Evolutionary conservation across 2,888 invertebrate species (phyloP), one percentile per base, ranked within the genome.

Genomic region (Molorchus minor): DNA sequence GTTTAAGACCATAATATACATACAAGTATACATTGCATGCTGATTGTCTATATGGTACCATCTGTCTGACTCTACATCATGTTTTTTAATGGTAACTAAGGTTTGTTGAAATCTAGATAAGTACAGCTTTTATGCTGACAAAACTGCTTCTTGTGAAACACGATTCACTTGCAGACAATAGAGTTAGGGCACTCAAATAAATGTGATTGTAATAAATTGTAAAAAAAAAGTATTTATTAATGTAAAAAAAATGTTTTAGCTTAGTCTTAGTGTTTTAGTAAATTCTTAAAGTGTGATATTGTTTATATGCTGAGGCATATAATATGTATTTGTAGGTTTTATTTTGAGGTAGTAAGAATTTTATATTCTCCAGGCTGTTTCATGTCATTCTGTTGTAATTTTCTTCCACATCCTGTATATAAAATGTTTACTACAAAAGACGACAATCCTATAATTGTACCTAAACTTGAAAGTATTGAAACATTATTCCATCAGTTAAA

Each of bases 371-470:
- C 15, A 21, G 25, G 25, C 13, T 40, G 40, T 5, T 25, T 25
- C n/a, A 25, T 25, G 3, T 25, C 25, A 8, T 8, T 25, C 4
- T 25, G 8, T 3, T 25, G 25, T 5, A 25, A 25, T 5, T 25
- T 25, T 25, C 25, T 5, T 3, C 25, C 25, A 3, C 30, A 45
- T 12, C 17, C 16, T 30, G 30, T 45, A 30, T 30, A 17, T 44
- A 51, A 40, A n/a, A 52, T 30, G 30, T 29, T 36, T 52, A 30
- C 41, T 52, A 19, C 38, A 21, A 52, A 40, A 52, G 19, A 47
- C 17, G 33, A 45, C 4, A n/a, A n/a, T n/a, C n/a, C n/a, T 33
- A 33, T 33, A 33, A 33, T 25, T 25, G 25, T 5, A 25, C 3
- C 3, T 25, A 25, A 3, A 25, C 3, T n/a, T 33, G 49, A 38